Conservation (phyloP, 2,113 vertebrate genomes). For the Paraplagusia blochii region DNA sequence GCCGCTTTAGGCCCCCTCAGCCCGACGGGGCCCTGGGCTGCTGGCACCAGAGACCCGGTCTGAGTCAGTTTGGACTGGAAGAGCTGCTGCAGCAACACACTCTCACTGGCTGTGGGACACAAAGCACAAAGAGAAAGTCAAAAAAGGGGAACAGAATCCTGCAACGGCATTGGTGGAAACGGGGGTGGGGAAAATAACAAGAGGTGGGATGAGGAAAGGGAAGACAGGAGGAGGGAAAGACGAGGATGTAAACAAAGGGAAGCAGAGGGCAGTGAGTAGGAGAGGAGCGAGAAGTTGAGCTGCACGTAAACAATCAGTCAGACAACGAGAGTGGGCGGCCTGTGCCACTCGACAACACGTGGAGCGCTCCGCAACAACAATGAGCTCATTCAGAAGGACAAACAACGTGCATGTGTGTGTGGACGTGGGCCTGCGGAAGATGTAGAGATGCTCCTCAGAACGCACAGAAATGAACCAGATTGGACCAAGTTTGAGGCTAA, state of each 20-base stretch:
- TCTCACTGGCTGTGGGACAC: constrained; percentile 86
- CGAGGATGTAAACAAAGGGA: constrained; percentile 22
- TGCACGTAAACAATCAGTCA: constrained; percentile 56
- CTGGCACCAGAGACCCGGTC: constrained; percentile 86
- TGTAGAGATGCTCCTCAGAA: constrained; percentile 13
- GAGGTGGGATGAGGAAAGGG: constrained; percentile 15
- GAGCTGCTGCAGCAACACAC: constrained; percentile 87
- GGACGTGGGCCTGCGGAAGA: constrained; percentile 37
- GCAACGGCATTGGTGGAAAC: constrained; percentile 58
- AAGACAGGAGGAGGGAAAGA: constrained; percentile 2
- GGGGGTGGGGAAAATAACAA: constrained; percentile 45
- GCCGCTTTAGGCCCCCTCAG: constrained; percentile 82
- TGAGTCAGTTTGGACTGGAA: constrained; percentile 93
- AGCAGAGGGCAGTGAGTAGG: background rate
- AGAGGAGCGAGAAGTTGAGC: constrained; percentile 13
- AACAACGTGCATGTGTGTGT: constrained; percentile 52
- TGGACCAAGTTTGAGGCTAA: constrained; percentile 36
- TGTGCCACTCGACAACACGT: constrained; percentile 42
- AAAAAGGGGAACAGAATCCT: constrained; percentile 32
- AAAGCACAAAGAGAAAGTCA: constrained; percentile 43
- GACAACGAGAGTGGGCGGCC: constrained; percentile 44
- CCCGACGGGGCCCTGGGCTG: constrained; percentile 76
- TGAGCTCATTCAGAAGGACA: constrained; percentile 61
- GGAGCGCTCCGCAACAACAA: constrained; percentile 51
- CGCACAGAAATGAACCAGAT: constrained; percentile 42